Conservation (phyloP, 1,140 invertebrate genomes). For the Zaprionus kolodkinae region DNA sequence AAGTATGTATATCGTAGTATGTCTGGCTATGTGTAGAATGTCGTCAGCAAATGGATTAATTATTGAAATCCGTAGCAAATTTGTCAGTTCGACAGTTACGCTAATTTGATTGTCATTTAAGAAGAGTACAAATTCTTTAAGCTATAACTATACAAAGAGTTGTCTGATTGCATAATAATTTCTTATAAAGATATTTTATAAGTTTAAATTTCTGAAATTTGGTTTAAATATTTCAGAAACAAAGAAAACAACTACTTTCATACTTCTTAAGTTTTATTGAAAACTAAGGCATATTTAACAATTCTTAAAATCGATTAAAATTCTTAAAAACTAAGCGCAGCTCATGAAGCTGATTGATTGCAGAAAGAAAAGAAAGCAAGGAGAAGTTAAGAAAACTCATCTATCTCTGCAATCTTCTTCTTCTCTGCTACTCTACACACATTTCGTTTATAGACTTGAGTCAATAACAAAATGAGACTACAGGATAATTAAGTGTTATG, state of each 20-base stretch:
- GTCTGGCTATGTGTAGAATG: not conserved
- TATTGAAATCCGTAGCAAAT: slow-evolving; percentile 5
- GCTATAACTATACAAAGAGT: not conserved
- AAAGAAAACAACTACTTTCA: not conserved
- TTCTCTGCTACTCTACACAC: not conserved
- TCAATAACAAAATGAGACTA: slow-evolving; percentile 5
- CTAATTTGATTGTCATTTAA: not conserved
- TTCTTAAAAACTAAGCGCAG: not conserved
- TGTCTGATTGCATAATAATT: not conserved
- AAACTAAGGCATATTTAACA: too few relatives aligned
- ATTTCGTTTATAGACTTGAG: slow-evolving; percentile 2
- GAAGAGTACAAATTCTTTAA: not conserved
- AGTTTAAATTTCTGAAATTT: not conserved
- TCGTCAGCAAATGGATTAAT: slow-evolving; percentile 5
- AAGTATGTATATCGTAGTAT: not conserved
- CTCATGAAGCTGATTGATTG: slow-evolving; percentile 3
- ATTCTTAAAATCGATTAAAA: not conserved
- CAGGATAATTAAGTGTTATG: slow-evolving; percentile 37
- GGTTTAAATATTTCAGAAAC: not conserved
- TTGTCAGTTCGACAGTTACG: not conserved
- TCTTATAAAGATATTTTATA: not conserved
- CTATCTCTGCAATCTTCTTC: not conserved
- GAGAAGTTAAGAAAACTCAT: not conserved
- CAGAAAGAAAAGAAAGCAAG: not conserved
- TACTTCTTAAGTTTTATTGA: too few relatives aligned